phyloP scores from a whole-genome alignment of 2,797 vertebrate species.

The Coregonus suidteri region DNA sequence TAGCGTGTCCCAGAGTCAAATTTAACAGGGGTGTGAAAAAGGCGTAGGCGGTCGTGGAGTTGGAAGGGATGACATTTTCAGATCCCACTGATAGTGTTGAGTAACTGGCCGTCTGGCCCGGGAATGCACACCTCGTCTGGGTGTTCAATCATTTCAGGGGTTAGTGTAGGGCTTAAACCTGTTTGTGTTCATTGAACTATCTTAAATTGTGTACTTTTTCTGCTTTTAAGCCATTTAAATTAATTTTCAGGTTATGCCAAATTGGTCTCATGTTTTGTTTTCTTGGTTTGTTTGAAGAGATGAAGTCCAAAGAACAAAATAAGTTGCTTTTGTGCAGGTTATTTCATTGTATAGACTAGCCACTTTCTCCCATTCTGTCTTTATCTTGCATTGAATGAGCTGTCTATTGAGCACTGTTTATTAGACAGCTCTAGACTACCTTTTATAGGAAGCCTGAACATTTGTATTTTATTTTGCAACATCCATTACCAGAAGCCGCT shows the following conservation, averaged over 20 bases:
- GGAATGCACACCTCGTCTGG: constrained; percentile 67
- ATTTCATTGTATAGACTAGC: neutral
- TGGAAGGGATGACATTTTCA: constrained; percentile 71
- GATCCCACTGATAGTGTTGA: constrained; percentile 67
- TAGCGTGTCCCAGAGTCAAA: constrained; percentile 37
- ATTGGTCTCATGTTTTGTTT: neutral
- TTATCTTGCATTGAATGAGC: constrained; percentile 21
- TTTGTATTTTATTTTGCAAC: constrained; percentile 41
- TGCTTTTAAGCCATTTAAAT: neutral
- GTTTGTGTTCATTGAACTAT: neutral
- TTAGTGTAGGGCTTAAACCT: neutral
- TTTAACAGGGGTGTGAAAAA: constrained; percentile 25
- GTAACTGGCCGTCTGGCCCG: constrained; percentile 43
- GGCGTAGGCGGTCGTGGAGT: constrained; percentile 16
- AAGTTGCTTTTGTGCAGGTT: no score
- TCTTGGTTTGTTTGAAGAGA: no score
- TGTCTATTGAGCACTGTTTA: constrained; percentile 23
- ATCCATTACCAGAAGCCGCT: constrained; percentile 54
- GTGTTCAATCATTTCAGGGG: constrained; percentile 46
- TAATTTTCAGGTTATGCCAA: neutral
- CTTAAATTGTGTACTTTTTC: neutral
- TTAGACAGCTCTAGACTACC: constrained; percentile 41
- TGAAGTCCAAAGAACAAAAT: no score
- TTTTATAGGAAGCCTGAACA: constrained; percentile 29
- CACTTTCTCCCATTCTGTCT: neutral